Evolutionary conservation across 2,113 vertebrate genomes (phyloP).

Genomic region (Danionella cerebrum): DNA sequence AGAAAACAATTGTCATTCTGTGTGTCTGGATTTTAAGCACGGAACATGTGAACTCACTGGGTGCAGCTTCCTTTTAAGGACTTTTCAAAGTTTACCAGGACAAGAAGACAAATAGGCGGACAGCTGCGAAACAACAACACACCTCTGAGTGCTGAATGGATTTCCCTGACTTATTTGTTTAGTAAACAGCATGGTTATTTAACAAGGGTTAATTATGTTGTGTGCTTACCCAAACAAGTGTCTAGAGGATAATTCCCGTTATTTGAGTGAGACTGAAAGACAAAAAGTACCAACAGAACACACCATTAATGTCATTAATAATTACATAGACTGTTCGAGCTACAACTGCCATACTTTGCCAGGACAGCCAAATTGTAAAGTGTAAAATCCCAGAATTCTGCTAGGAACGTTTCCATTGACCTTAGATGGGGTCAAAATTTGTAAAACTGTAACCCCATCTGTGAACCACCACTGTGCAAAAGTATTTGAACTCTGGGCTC

Average conservation of each 20-base stretch:
- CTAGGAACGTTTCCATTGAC: too few species aligned
- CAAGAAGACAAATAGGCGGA: background rate
- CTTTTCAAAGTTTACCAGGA: background rate
- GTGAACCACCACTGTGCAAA: too few species aligned
- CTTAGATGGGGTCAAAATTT: too few species aligned
- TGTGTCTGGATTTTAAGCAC: background rate
- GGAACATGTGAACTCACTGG: background rate
- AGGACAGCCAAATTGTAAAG: background rate
- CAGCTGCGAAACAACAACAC: background rate
- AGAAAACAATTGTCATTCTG: too few species aligned
- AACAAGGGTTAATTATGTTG: slow-evolving; percentile 1
- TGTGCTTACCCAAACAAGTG: slow-evolving; percentile 9
- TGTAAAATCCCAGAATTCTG: too few species aligned
- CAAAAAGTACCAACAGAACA: background rate
- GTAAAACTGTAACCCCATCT: too few species aligned
- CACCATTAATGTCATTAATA: too few species aligned
- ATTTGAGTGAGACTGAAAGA: background rate
- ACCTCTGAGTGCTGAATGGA: background rate
- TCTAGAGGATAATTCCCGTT: background rate
- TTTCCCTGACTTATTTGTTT: slow-evolving; percentile 1
- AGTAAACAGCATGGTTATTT: background rate
- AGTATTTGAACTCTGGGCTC: too few species aligned
- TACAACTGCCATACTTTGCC: background rate
- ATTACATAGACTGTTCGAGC: too few species aligned
- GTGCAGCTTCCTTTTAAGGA: background rate